Evolutionary conservation across 2,888 invertebrate species (phyloP).

Genomic region (Hydrotaea diabolus): DNA sequence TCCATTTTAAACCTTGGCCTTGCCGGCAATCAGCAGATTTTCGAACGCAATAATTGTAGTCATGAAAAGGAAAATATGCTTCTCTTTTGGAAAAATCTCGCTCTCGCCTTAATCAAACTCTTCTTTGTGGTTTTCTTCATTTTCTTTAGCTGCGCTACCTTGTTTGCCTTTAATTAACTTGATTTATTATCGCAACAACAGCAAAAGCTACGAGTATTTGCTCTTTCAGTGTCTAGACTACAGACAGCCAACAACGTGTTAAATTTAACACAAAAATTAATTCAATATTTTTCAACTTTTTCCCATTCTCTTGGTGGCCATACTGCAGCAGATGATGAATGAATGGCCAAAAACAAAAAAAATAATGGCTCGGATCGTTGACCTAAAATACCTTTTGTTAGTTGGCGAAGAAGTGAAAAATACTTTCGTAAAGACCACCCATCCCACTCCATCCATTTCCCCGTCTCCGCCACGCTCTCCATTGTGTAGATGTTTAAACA

Average conservation of each 20-base stretch:
- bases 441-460: not conserved
- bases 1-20: not conserved
- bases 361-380: constrained; percentile 22
- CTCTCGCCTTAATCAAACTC: not conserved
- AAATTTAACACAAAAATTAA: constrained; percentile 22
- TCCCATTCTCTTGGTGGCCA: not conserved
- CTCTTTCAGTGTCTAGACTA: constrained; percentile 22
- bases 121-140: not conserved
- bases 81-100: too few species aligned
- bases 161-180: constrained; percentile 28
- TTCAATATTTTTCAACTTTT: not conserved
- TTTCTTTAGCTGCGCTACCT: not conserved
- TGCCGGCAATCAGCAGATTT: not conserved
- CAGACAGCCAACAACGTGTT: not conserved
- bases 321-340: not conserved
- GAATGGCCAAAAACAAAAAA: not conserved
- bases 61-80: not conserved
- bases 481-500: constrained; percentile 8
- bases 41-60: not conserved
- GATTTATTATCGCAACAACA: constrained; percentile 30
- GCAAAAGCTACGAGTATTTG: not conserved
- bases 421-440: too few species aligned
- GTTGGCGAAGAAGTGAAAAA: not conserved
- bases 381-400: not conserved
- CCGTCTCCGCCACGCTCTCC: not conserved